Evolutionary conservation across 2,797 vertebrate genomes (phyloP).

Genomic region (Ciconia nigra): DNA sequence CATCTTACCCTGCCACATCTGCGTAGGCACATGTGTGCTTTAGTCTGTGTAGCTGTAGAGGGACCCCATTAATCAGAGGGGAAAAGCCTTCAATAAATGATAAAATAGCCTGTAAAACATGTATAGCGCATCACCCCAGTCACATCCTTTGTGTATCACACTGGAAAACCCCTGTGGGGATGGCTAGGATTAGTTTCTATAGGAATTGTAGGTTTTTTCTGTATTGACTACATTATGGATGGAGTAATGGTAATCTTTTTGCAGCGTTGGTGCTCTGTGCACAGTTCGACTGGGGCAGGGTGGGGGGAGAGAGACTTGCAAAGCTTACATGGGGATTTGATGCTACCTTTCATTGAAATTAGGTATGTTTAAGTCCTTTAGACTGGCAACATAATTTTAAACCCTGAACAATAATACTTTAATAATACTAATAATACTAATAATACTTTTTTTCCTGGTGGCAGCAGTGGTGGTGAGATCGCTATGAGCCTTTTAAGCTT

Average conservation of each 20-base stretch:
- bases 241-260: not conserved
- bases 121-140: not conserved
- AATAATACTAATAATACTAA: too few relatives aligned
- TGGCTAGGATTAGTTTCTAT: not conserved
- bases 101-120: not conserved
- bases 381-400: not conserved
- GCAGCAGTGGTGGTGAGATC: not conserved
- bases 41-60: not conserved
- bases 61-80: not conserved
- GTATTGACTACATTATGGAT: fast-evolving
- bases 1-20: not conserved
- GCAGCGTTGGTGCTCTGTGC: not conserved
- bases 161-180: not conserved
- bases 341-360: not conserved
- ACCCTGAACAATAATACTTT: not conserved
- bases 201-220: not conserved
- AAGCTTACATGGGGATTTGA: not conserved
- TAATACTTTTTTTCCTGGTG: not conserved
- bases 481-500: not conserved
- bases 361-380: not conserved
- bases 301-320: not conserved
- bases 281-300: not conserved
- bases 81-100: not conserved
- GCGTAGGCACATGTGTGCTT: not conserved
- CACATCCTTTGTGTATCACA: not conserved